Percentiles rank a stretch among this genome's conserved stretches.
Evolutionary conservation across 2,888 invertebrate genomes (phyloP).

Genomic region (Candidula unifasciata): DNA sequence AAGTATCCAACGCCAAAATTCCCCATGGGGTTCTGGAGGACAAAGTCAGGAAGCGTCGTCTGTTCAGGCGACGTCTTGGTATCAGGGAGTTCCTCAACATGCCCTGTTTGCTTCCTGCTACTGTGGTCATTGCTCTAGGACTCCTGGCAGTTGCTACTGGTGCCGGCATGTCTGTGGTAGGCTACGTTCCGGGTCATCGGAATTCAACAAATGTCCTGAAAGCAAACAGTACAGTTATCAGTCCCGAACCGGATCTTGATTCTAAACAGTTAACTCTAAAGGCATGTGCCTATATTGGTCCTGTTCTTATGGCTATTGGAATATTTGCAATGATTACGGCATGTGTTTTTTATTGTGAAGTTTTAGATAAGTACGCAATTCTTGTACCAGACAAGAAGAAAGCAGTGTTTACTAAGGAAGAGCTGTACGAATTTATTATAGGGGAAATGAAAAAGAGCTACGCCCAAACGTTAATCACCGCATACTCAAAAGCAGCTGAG

Average conservation of each 20-base stretch:
- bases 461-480: conserved; percentile 46
- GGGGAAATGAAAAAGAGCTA: conserved; percentile 51
- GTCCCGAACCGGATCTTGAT: conserved; percentile 4
- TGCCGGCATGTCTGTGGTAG: conserved; percentile 63
- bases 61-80: conserved; percentile 43
- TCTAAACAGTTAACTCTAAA: conserved; percentile 51
- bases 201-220: conserved; percentile 43
- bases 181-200: conserved; percentile 60
- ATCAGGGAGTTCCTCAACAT: conserved; percentile 49
- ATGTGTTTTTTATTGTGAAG: conserved; percentile 99
- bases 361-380: conserved; percentile 92
- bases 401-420: conserved; percentile 37
- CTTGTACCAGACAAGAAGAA: conserved; percentile 84
- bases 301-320: conserved; percentile 97
- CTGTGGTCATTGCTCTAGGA: conserved; percentile 44
- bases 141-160: conserved; percentile 58
- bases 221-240: conserved; percentile 29
- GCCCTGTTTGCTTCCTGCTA: conserved; percentile 55
- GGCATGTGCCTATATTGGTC: conserved; percentile 92
- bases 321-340: conserved; percentile 98
- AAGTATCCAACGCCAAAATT: conserved; percentile 53
- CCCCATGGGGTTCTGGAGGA: conserved; percentile 44
- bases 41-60: conserved; percentile 24
- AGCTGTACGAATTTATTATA: conserved; percentile 46
- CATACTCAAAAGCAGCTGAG: conserved; percentile 48